Conservation (phyloP, 2,113 vertebrate species). For the Numida meleagris region DNA sequence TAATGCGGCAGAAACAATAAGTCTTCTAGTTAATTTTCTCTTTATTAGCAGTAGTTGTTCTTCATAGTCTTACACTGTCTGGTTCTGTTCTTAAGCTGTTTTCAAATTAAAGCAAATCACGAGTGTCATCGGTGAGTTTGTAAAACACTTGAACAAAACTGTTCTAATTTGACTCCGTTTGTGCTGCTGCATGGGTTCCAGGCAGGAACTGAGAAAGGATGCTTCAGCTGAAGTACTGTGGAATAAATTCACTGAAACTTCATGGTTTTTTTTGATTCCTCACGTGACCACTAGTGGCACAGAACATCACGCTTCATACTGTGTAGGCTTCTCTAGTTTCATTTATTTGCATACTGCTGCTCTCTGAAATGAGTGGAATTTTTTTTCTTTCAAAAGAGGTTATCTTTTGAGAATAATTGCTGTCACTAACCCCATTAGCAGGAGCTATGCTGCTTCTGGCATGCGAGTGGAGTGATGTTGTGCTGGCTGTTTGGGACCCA, state of each 20-base stretch:
- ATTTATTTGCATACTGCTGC: neutral
- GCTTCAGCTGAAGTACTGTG: neutral
- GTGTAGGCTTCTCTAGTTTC: neutral
- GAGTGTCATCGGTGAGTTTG: neutral
- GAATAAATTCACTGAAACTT: neutral
- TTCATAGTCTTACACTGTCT: neutral
- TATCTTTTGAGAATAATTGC: neutral
- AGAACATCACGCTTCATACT: neutral
- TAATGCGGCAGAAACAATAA: neutral
- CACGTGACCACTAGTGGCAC: accelerated
- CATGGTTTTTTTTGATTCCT: neutral
- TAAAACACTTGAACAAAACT: neutral
- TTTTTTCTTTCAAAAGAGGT: neutral
- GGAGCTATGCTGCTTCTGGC: neutral
- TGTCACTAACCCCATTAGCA: neutral
- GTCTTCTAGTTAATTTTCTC: neutral
- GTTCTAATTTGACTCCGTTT: neutral
- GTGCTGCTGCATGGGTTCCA: neutral
- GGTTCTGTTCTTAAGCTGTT: neutral
- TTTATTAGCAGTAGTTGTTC: neutral
- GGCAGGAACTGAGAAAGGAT: neutral
- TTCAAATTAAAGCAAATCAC: neutral
- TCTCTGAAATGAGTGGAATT: neutral
- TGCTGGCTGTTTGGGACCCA: neutral
- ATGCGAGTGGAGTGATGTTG: neutral